Percentiles rank a stretch among this genome's conserved stretches.
Conservation (phyloP, 2,888 invertebrate species). For the Fabriciana adippe region DNA sequence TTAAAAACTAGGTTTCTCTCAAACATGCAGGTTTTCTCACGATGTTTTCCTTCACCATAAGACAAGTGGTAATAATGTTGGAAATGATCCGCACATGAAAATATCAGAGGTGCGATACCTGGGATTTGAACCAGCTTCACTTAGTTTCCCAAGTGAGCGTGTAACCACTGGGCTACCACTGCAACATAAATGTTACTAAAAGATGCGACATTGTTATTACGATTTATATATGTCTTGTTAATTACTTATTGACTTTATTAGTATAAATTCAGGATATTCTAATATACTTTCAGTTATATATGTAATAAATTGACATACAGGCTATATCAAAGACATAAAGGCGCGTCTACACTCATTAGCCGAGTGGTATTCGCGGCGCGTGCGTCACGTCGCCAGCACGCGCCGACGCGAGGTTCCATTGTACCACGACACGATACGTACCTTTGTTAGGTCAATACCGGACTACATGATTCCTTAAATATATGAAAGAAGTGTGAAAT, state of each 20-base stretch:
- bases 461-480: slow-evolving; percentile 1
- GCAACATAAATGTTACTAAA: background rate
- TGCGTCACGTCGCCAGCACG: slow-evolving; percentile 76
- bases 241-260: background rate
- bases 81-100: too few relatives aligned
- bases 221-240: too few relatives aligned
- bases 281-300: background rate
- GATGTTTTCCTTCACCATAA: too few relatives aligned
- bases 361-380: slow-evolving; percentile 68
- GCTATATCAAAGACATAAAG: slow-evolving; percentile 48
- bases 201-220: too few relatives aligned
- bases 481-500: background rate
- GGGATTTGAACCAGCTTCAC: too few relatives aligned
- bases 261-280: background rate
- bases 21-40: too few relatives aligned
- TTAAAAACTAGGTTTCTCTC: too few relatives aligned
- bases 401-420: slow-evolving; percentile 56
- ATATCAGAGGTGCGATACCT: too few relatives aligned
- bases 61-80: too few relatives aligned
- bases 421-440: slow-evolving; percentile 39
- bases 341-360: slow-evolving; percentile 66
- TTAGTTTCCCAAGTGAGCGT: too few relatives aligned
- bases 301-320: slow-evolving; percentile 8
- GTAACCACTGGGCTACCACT: too few relatives aligned
- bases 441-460: slow-evolving; percentile 10